A percentile compares a stretch with the other conserved stretches of the same genome.
Conservation (phyloP, 2,113 vertebrate species). For the Pardalotus punctatus region DNA sequence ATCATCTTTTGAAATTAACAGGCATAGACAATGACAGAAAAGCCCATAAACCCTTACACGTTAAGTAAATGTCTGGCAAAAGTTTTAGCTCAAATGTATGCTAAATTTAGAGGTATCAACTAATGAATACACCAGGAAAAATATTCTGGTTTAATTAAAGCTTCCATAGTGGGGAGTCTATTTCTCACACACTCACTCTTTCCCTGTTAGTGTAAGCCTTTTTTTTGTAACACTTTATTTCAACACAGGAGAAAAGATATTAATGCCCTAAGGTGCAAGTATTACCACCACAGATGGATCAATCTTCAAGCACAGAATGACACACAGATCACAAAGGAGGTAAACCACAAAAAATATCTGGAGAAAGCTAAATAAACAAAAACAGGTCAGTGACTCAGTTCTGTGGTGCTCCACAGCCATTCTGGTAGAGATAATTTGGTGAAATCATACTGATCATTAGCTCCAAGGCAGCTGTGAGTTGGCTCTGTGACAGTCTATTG, state of each 20-base stretch:
- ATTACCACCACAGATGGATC: constrained; percentile 57
- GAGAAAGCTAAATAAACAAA: constrained; percentile 28
- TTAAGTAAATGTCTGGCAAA: background rate
- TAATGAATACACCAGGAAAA: background rate
- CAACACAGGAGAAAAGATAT: constrained; percentile 31
- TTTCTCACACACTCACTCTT: constrained; percentile 25
- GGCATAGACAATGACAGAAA: background rate
- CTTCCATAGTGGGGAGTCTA: background rate
- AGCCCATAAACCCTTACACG: background rate
- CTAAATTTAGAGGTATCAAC: constrained; percentile 7
- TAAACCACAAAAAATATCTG: constrained; percentile 26
- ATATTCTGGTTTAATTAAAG: constrained; percentile 45
- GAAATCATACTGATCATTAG: constrained; percentile 32
- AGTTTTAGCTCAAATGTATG: background rate
- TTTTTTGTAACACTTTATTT: constrained; percentile 36
- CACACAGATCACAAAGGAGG: background rate
- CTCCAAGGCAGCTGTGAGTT: constrained; percentile 16
- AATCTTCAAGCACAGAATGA: constrained; percentile 1
- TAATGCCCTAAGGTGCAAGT: constrained; percentile 33
- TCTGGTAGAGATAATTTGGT: constrained; percentile 28
- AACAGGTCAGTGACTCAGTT: constrained; percentile 4
- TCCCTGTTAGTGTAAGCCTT: background rate
- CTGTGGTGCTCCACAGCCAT: background rate
- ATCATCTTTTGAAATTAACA: constrained; percentile 40
- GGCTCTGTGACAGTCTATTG: constrained; percentile 20